A percentile compares a stretch with the other conserved stretches of the same genome.
Evolutionary conservation across 2,797 vertebrate species (phyloP).

Genomic region (Epinephelus awoara): DNA sequence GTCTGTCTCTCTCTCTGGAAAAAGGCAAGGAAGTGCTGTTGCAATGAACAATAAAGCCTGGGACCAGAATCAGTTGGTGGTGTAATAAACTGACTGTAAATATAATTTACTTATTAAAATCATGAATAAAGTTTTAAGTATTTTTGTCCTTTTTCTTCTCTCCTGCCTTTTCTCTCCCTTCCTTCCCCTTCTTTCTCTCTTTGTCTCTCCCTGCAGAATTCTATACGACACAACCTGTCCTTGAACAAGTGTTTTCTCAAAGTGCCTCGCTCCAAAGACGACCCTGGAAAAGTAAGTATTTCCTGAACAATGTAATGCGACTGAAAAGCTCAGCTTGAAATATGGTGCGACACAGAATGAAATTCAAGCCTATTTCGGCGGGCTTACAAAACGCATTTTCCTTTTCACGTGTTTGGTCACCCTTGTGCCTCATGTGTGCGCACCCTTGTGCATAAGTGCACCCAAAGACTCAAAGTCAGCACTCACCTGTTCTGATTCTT

Average conservation of each 20-base stretch:
- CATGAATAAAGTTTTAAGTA: constrained; percentile 7
- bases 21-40: not conserved
- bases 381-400: constrained; percentile 45
- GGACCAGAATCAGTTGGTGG: not conserved
- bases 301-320: constrained; percentile 52
- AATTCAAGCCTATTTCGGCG: constrained; percentile 43
- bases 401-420: constrained; percentile 45
- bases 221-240: constrained; percentile 92
- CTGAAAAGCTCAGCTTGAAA: constrained; percentile 59
- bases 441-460: constrained; percentile 31
- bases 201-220: constrained; percentile 85
- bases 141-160: constrained; percentile 14
- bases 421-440: constrained; percentile 25
- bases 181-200: not conserved
- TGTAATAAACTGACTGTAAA: not conserved
- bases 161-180: not conserved
- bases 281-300: constrained; percentile 91
- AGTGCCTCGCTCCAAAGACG: constrained; percentile 95
- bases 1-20: too few relatives aligned
- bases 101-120: not conserved
- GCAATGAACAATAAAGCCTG: not conserved
- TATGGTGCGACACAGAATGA: constrained; percentile 22
- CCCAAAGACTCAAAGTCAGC: constrained; percentile 25
- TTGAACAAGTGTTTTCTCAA: constrained; percentile 94
- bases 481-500: constrained; percentile 29